Percentiles rank a stretch among this genome's conserved stretches.
Conservation (phyloP, 2,797 vertebrate species). For the Parotocinclus haroldoi region DNA sequence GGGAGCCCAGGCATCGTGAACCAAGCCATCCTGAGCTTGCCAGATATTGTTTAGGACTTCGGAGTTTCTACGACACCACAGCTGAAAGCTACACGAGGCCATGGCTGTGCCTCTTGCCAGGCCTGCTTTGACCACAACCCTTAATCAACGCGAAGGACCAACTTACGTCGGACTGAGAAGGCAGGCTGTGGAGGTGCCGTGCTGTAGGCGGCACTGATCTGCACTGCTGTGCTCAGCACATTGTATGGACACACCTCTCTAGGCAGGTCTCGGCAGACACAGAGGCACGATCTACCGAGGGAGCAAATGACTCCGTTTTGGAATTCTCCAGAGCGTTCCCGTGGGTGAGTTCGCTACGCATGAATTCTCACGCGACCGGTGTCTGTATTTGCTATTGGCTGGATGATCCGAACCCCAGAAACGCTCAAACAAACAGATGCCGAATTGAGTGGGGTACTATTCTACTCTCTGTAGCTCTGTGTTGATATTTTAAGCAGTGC, state of each 20-base stretch:
- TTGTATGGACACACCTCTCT: conserved; percentile 10
- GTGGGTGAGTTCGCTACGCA: conserved; percentile 20
- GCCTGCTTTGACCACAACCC: not conserved
- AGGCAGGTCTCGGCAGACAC: conserved; percentile 6
- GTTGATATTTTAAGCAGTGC: too few species aligned
- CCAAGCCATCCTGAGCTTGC: too few species aligned
- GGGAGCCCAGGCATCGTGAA: too few species aligned
- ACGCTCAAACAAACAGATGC: too few species aligned
- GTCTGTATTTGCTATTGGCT: not conserved
- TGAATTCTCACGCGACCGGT: not conserved
- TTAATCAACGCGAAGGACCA: not conserved
- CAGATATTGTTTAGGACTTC: too few species aligned
- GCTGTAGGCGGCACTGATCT: not conserved
- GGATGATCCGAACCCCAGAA: too few species aligned
- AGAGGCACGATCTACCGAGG: not conserved
- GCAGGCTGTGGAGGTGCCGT: not conserved
- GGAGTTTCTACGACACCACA: too few species aligned
- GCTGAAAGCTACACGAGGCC: too few species aligned
- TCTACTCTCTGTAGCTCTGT: too few species aligned
- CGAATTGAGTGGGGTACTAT: too few species aligned
- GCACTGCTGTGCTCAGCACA: not conserved
- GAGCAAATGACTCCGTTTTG: not conserved
- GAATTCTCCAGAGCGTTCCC: not conserved
- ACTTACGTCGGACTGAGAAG: too few species aligned
- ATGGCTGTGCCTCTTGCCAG: too few species aligned